Evolutionary conservation across 2,797 vertebrate species (phyloP).

Genomic region (Antennarius maculatus): DNA sequence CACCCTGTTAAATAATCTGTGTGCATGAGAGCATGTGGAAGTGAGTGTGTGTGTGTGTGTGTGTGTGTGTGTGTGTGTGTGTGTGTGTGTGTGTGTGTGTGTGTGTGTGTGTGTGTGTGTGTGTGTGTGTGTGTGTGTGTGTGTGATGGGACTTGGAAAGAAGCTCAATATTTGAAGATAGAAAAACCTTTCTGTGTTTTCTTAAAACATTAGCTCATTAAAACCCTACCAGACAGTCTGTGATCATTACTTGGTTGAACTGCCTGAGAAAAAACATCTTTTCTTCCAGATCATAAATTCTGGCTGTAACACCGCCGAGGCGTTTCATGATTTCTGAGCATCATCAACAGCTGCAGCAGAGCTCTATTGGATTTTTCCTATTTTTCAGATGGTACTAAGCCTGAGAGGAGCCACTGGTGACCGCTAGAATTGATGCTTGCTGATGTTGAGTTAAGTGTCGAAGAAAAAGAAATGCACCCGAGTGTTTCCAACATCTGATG

Average conservation of each 20-base stretch:
- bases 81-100: neutral
- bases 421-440: conserved; percentile 32
- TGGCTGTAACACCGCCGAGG: conserved; percentile 10
- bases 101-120: neutral
- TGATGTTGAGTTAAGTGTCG: conserved; percentile 31
- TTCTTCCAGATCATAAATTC: conserved; percentile 25
- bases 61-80: too few relatives aligned
- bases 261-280: conserved; percentile 18
- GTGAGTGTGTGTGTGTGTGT: too few relatives aligned
- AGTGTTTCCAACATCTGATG: neutral
- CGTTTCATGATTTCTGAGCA: conserved; percentile 46
- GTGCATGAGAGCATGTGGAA: neutral
- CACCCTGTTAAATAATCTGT: conserved; percentile 64
- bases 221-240: conserved; percentile 12
- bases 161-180: conserved; percentile 22
- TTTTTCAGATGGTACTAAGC: conserved; percentile 53
- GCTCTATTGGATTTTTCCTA: conserved; percentile 47
- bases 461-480: conserved; percentile 17
- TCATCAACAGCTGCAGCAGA: conserved; percentile 29
- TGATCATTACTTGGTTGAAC: conserved; percentile 30
- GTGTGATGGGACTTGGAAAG: conserved; percentile 22
- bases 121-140: too few relatives aligned
- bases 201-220: conserved; percentile 36
- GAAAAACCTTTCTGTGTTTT: conserved; percentile 16
- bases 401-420: conserved; percentile 47